Percentiles rank a stretch among this genome's conserved stretches.
Conservation (phyloP, 2,113 vertebrate species). For the Ornithorhynchus anatinus region DNA sequence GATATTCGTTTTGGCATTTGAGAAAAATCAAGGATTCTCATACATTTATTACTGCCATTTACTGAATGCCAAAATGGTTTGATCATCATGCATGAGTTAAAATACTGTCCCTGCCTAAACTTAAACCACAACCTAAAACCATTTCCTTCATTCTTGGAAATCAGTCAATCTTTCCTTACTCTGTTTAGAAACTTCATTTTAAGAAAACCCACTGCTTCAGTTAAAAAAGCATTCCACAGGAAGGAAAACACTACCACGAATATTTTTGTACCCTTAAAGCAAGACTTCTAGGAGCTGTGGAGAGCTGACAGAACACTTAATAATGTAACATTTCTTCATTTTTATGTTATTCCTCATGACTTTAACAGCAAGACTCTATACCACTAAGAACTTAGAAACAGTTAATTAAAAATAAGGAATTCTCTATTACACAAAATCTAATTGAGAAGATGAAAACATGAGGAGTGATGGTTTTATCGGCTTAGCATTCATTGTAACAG, state of each 20-base stretch:
- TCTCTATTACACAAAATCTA: constrained; percentile 24
- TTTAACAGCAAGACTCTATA: background rate
- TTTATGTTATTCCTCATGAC: background rate
- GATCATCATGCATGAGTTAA: no score
- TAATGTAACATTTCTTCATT: background rate
- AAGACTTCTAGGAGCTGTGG: background rate
- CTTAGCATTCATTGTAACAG: background rate
- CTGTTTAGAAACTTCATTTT: no score
- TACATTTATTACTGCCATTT: no score
- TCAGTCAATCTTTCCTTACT: no score
- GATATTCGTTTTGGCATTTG: no score
- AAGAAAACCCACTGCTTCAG: background rate
- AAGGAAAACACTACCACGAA: background rate
- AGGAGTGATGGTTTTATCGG: background rate
- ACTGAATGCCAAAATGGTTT: no score
- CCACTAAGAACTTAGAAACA: background rate
- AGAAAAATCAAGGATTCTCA: no score
- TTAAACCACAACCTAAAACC: no score
- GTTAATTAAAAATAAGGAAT: constrained; percentile 51
- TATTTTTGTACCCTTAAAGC: background rate
- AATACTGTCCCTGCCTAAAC: no score
- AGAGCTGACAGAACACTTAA: background rate
- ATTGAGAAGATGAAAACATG: background rate
- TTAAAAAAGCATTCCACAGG: no score
- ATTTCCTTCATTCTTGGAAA: no score